These are phyloP conservation scores for Rattus rattus DNA, from an alignment of 2,113 vertebrate genomes.

Conservation along the genomic window DNA sequence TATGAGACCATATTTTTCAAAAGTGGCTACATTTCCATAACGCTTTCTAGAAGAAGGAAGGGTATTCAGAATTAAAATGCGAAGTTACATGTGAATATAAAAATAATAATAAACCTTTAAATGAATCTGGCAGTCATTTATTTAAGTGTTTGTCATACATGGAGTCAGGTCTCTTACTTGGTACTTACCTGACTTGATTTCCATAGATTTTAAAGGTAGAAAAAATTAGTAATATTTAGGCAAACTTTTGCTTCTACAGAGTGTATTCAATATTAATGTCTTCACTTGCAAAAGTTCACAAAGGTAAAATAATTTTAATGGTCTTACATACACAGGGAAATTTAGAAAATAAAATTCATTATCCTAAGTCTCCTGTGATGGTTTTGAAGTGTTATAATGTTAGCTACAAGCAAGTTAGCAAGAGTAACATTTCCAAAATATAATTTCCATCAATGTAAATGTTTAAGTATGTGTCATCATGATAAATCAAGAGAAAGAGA, in stretches of 20 bases:
- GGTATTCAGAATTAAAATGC: conserved; percentile 4
- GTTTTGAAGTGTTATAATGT: background rate
- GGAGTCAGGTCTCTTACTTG: background rate
- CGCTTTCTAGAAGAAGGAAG: background rate
- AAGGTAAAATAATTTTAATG: background rate
- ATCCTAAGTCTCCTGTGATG: background rate
- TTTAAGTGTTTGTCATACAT: background rate
- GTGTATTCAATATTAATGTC: background rate
- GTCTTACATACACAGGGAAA: background rate
- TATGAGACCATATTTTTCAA: conserved; percentile 6
- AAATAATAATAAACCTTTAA: background rate
- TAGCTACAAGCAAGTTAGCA: background rate
- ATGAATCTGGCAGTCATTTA: conserved; percentile 9
- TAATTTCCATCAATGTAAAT: background rate
- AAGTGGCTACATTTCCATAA: conserved; percentile 52
- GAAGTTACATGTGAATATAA: background rate
- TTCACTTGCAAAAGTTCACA: background rate
- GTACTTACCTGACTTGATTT: background rate
- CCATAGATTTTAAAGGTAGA: background rate
- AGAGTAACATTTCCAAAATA: background rate
- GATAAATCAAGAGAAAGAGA: background rate
- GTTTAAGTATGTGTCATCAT: background rate
- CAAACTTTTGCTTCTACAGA: background rate
- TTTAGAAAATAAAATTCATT: background rate
- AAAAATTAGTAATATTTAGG: background rate